Evolutionary conservation across 1,140 invertebrate species (phyloP).

Genomic region (Helicoverpa armigera): DNA sequence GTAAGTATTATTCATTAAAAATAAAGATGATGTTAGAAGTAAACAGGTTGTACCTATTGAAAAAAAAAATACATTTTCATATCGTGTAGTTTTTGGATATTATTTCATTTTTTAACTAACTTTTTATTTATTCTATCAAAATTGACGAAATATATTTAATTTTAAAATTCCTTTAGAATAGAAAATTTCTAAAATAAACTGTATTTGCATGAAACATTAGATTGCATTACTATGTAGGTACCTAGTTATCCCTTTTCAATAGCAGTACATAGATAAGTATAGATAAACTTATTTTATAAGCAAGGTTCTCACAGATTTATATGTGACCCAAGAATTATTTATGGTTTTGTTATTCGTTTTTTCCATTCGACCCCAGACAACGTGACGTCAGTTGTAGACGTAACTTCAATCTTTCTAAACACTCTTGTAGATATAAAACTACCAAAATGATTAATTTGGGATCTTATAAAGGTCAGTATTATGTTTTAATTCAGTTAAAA

Average conservation of each 20-base stretch:
- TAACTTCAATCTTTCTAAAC: conserved; percentile 39
- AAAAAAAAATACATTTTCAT: too few relatives aligned
- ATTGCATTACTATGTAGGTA: too few relatives aligned
- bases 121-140: too few relatives aligned
- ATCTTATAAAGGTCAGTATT: not conserved
- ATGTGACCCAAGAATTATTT: conserved; percentile 51
- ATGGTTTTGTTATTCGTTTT: conserved; percentile 55
- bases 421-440: conserved; percentile 29
- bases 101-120: too few relatives aligned
- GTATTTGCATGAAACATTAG: too few relatives aligned
- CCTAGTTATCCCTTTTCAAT: not conserved
- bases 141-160: too few relatives aligned
- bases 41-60: too few relatives aligned
- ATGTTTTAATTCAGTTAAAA: not conserved
- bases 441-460: conserved; percentile 35
- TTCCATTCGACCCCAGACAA: conserved; percentile 34
- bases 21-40: too few relatives aligned
- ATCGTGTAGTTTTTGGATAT: too few relatives aligned
- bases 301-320: conserved; percentile 50
- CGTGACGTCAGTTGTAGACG: conserved; percentile 5
- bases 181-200: too few relatives aligned
- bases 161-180: too few relatives aligned
- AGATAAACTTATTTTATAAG: conserved; percentile 29
- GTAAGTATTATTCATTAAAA: too few relatives aligned
- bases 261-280: not conserved